Conservation (phyloP, 1,140 invertebrate genomes). For the Drosophila jambulina region DNA sequence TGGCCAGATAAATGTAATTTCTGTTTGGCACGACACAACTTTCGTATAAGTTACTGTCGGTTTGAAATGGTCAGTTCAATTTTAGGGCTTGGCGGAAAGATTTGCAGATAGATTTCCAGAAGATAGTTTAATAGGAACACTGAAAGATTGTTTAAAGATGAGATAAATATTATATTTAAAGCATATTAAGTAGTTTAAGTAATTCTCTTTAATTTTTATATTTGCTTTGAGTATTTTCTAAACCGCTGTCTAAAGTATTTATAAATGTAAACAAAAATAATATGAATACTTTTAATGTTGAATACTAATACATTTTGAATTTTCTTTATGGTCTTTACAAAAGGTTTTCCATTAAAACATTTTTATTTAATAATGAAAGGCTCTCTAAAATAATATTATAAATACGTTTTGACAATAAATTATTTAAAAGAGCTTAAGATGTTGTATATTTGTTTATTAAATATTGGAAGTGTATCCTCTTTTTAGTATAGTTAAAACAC, state of each 20-base stretch:
- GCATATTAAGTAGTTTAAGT: background rate
- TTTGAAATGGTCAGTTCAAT: conserved; percentile 34
- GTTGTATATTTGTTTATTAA: no score
- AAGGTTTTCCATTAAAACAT: no score
- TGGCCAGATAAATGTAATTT: conserved; percentile 64
- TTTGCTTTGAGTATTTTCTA: background rate
- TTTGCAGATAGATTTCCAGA: conserved; percentile 16
- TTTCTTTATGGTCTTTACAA: no score
- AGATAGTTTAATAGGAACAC: conserved; percentile 2
- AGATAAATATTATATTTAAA: background rate
- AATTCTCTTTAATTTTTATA: background rate
- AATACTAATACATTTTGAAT: no score
- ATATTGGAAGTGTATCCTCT: no score
- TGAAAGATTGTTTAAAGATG: background rate
- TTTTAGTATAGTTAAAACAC: no score
- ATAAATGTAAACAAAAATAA: background rate
- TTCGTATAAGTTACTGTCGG: conserved; percentile 36
- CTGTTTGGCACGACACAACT: conserved; percentile 71
- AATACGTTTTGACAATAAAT: no score
- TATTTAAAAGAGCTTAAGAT: no score
- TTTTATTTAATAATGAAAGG: no score
- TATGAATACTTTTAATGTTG: background rate
- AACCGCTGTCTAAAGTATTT: background rate
- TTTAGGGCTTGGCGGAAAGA: conserved; percentile 10
- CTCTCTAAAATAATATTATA: no score